Evolutionary conservation across 2,797 vertebrate species (phyloP), one percentile per base, ranked within the genome.

Genomic region (Lerista edwardsae): DNA sequence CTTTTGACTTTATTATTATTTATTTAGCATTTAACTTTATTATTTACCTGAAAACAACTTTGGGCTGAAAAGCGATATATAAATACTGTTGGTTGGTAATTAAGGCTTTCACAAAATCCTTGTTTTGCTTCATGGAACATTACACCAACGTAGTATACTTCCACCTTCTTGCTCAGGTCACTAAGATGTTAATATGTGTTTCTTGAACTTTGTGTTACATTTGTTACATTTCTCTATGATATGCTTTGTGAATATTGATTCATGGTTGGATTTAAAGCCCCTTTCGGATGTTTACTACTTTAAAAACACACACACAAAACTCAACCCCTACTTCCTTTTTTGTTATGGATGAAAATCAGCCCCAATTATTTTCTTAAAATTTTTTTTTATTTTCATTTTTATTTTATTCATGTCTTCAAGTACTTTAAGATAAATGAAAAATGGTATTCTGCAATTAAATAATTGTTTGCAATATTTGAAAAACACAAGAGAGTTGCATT

Each of bases 151-250:
- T 61, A 71, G 59, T 34, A 44, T 61, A n/a, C 21, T 27, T 36
- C 19, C 41, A 55, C 19, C 64, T 80, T 69, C 47, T 36, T 29
- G 15, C 27, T 61, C 51, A 41, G 44, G 68, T 82, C 36, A 44
- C 27, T 82, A 82, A 81, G 72, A 41, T 59, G 51, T 80, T 69
- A 68, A 80, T 80, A 69, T 39, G 17, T 73, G 23, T 69, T 80
- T 11, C 4, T 41, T 61, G 15, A 44, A 3, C 55, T 61, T 19
- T 62, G 57, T 23, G 8, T 44, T 29, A 73, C 55, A 73, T 61
- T 47, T 47, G 65, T 19, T 81, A 23, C 19, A 14, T 29, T 17
- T n/a, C 21, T 77, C 75, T 80, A 3, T 39, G 51, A 31, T 34
- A 31, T 34, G 64, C 64, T 25, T 12, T 67, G 11, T 47, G 55